phyloP scores from a whole-genome alignment of 2,888 invertebrate species.

The Nyleta sp. region DNA sequence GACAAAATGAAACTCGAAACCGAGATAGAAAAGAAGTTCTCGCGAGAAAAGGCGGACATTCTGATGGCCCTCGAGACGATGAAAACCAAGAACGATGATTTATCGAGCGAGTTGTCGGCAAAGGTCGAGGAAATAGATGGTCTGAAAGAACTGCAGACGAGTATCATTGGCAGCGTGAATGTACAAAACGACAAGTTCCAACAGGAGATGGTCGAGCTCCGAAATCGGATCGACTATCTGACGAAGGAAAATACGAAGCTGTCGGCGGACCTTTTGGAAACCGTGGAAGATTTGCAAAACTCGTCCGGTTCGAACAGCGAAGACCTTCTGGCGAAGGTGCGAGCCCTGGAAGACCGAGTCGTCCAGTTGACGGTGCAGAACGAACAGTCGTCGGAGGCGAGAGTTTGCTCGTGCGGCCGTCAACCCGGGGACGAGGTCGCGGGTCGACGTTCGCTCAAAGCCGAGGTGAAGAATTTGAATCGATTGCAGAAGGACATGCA shows the following conservation, averaged over 20 bases:
- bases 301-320: conserved; percentile 55
- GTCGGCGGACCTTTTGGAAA: conserved; percentile 83
- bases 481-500: conserved; percentile 71
- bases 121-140: no score
- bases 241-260: background rate
- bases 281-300: conserved; percentile 80
- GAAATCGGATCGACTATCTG: conserved; percentile 4
- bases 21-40: no score
- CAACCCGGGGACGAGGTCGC: conserved; percentile 72
- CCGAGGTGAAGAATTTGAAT: conserved; percentile 70
- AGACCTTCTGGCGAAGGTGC: conserved; percentile 66
- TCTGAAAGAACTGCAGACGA: no score
- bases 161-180: no score
- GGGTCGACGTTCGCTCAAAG: conserved; percentile 70
- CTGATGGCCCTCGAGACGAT: no score
- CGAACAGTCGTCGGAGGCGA: conserved; percentile 73
- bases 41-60: no score
- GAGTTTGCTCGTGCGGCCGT: conserved; percentile 72
- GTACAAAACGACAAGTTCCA: background rate
- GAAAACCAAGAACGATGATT: no score
- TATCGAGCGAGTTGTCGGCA: no score
- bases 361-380: conserved; percentile 63
- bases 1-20: no score
- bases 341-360: conserved; percentile 69
- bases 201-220: conserved; percentile 39